Evolutionary conservation across 1,140 invertebrate genomes (phyloP).

Genomic region (Batillaria attramentaria): DNA sequence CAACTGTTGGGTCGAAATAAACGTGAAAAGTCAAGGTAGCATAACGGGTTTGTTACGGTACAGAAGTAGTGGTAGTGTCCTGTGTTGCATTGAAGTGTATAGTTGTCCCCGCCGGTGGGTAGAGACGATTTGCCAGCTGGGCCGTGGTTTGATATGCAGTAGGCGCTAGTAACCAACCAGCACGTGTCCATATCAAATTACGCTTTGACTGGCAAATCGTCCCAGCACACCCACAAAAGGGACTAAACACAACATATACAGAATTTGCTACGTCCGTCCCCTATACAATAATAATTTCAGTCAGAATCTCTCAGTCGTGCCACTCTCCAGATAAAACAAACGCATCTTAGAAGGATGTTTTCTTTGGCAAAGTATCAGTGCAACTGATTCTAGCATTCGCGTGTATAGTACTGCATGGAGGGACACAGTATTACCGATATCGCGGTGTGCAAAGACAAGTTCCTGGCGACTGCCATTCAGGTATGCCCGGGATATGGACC

Average conservation of each 20-base stretch:
- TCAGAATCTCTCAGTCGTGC: background rate
- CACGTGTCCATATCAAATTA: too few relatives aligned
- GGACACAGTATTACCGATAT: background rate
- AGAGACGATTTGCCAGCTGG: background rate
- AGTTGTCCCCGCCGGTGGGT: too few relatives aligned
- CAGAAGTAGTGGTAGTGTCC: too few relatives aligned
- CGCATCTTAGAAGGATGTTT: too few relatives aligned
- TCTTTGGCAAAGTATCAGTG: too few relatives aligned
- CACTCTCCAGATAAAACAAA: background rate
- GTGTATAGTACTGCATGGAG: background rate
- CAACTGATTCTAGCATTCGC: too few relatives aligned
- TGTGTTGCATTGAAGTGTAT: too few relatives aligned
- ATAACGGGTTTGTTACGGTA: background rate
- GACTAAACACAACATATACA: too few relatives aligned
- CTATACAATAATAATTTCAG: background rate
- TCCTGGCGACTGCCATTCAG: slow-evolving; percentile 8
- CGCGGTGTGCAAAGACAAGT: slow-evolving; percentile 18
- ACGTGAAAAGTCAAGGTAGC: background rate
- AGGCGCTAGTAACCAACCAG: background rate
- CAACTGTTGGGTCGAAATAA: background rate
- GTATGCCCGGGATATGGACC: background rate
- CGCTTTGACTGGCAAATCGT: too few relatives aligned
- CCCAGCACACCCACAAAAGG: too few relatives aligned
- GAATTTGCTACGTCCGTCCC: background rate
- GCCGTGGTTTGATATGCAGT: background rate